phyloP scores from a whole-genome alignment of 2,888 invertebrate genomes.

The Lepidocyrtoides sp. region DNA sequence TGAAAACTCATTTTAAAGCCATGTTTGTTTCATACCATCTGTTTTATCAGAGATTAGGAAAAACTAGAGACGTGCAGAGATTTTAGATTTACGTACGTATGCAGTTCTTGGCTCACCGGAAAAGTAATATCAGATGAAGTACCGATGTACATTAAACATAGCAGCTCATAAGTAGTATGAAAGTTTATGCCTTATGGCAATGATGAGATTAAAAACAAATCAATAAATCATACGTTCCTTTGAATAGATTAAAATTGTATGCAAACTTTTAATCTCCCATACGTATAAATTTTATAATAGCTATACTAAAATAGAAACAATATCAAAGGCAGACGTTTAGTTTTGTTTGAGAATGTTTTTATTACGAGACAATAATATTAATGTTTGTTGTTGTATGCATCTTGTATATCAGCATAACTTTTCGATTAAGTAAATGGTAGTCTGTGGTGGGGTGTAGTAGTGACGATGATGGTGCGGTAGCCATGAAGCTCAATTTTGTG shows the following conservation, averaged over 20 bases:
- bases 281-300: too few species aligned
- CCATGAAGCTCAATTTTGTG: slow-evolving; percentile 68
- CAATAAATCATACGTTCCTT: too few species aligned
- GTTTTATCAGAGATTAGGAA: slow-evolving; percentile 18
- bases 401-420: slow-evolving; percentile 8
- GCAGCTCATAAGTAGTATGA: too few species aligned
- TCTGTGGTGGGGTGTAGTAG: neutral
- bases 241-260: neutral
- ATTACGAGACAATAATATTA: slow-evolving; percentile 10
- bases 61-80: neutral
- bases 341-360: slow-evolving; percentile 6
- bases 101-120: slow-evolving; percentile 30
- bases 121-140: slow-evolving; percentile 1
- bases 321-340: too few species aligned
- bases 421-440: slow-evolving; percentile 38
- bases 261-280: neutral
- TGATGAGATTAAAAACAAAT: neutral
- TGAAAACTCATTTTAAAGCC: neutral
- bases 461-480: slow-evolving; percentile 12
- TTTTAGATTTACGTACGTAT: neutral
- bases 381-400: slow-evolving; percentile 12
- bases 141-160: too few species aligned
- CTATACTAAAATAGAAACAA: too few species aligned
- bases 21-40: slow-evolving; percentile 6
- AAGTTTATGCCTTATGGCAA: neutral